A percentile compares a stretch with the other conserved stretches of the same genome.
Conservation (phyloP, 2,797 vertebrate genomes). For the Chaenodraco wilsoni region DNA sequence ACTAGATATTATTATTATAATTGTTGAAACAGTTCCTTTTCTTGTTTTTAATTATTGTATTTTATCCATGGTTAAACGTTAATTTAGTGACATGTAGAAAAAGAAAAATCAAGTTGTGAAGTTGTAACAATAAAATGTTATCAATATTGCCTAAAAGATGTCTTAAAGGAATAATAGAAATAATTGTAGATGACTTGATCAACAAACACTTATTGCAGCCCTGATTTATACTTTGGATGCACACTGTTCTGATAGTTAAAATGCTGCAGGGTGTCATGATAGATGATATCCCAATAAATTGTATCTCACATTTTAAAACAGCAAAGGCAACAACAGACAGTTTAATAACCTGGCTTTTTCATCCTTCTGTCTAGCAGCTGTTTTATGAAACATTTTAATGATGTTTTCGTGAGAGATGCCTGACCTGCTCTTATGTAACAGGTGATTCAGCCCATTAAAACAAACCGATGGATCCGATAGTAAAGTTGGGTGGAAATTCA, state of each 20-base stretch:
- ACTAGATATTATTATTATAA: background rate
- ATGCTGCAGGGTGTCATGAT: background rate
- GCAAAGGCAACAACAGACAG: background rate
- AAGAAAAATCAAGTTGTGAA: background rate
- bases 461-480: slow-evolving; percentile 34
- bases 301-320: background rate
- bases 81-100: background rate
- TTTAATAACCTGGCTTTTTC: slow-evolving; percentile 3
- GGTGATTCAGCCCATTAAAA: slow-evolving; percentile 33
- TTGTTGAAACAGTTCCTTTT: background rate
- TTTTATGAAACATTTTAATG: slow-evolving; percentile 42
- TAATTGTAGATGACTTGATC: too few relatives aligned
- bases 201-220: background rate
- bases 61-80: background rate
- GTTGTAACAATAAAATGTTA: background rate
- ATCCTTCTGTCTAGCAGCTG: slow-evolving; percentile 33
- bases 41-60: background rate
- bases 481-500: slow-evolving; percentile 48
- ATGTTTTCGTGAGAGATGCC: slow-evolving; percentile 36
- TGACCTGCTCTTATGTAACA: slow-evolving; percentile 48
- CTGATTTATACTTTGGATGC: background rate
- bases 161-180: too few relatives aligned
- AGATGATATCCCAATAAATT: slow-evolving; percentile 7
- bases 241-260: background rate
- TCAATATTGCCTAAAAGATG: background rate